Base-by-base conservation (phyloP, 1,140 invertebrate genomes). In the Nasonia vitripennis region DNA sequence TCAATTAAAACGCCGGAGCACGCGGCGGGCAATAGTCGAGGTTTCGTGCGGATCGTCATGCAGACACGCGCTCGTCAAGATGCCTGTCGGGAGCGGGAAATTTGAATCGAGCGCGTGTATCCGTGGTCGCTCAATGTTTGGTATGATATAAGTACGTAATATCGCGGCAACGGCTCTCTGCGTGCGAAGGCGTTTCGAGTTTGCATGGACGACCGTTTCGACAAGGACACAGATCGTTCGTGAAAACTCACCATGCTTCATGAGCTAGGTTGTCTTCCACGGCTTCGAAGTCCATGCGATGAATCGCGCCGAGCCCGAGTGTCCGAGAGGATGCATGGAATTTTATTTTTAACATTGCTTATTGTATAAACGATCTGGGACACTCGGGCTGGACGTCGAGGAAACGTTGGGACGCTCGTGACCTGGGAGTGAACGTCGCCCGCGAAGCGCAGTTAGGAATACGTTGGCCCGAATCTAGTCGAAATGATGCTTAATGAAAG, bases 301-400 rank as follows among this genome's bases (percentile, higher is more conserved):
- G 12, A 71, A 20, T 71, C 83, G n/a, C 23, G 17, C 27, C 73
- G 27, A 70, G 34, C 10, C 14, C 73, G 27, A 77, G 73, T 34
- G 41, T 10, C 67, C 75, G 51, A 78, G 73, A 78, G 17, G 1
- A 83, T 75, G 70, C 77, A 86, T 79, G 85, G 75, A 86, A 91
- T 86, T 91, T 92, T 92, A 92, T 91, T 92, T 92, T 92, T 90
- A 90, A 90, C 89, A 88, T 92, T 91, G 87, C 85, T 91, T 89
- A 90, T 86, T 82, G 88, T 86, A 89, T 82, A 81, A 86, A 81
- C 74, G 23, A 83, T 34, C 81, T 73, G 20, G 17, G 77, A 37
- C 41, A 83, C 74, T 82, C 23, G 80, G 9, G n/a, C 37, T 81
- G n/a, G 78, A 74, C 55, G 27, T 41, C 67, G 67, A 62, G 67